Evolutionary conservation across 2,113 vertebrate genomes (phyloP).

Genomic region (Ploceus nigricollis): DNA sequence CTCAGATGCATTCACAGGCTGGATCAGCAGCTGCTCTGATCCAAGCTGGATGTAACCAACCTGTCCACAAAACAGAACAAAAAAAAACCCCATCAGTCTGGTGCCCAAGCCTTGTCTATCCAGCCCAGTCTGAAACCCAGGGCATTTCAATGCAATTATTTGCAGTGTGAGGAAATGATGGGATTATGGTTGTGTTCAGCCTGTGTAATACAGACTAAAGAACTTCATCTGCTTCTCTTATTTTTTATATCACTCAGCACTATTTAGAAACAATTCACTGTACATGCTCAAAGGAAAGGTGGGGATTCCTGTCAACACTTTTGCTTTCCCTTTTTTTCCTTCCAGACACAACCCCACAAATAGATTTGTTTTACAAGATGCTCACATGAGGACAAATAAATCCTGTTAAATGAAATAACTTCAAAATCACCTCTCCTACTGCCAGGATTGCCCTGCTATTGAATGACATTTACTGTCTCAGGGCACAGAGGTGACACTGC

Average conservation of each 20-base stretch:
- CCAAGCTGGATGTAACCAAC: conserved; percentile 86
- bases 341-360: neutral
- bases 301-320: neutral
- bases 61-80: conserved; percentile 68
- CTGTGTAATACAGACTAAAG: neutral
- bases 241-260: neutral
- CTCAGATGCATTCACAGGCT: conserved; percentile 77
- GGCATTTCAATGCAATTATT: neutral
- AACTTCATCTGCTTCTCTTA: neutral
- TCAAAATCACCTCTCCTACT: neutral
- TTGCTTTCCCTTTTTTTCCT: neutral
- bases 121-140: neutral
- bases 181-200: neutral
- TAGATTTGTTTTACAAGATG: fast-evolving
- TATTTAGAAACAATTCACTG: neutral
- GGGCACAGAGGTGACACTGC: neutral
- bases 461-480: neutral
- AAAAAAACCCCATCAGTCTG: neutral
- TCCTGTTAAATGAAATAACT: neutral
- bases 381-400: neutral
- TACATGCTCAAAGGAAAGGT: neutral
- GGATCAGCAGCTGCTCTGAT: conserved; percentile 83
- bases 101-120: neutral
- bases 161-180: neutral
- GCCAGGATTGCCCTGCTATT: neutral